Base-by-base conservation (phyloP, 1,140 invertebrate species). In the Centruroides sculpturatus region DNA sequence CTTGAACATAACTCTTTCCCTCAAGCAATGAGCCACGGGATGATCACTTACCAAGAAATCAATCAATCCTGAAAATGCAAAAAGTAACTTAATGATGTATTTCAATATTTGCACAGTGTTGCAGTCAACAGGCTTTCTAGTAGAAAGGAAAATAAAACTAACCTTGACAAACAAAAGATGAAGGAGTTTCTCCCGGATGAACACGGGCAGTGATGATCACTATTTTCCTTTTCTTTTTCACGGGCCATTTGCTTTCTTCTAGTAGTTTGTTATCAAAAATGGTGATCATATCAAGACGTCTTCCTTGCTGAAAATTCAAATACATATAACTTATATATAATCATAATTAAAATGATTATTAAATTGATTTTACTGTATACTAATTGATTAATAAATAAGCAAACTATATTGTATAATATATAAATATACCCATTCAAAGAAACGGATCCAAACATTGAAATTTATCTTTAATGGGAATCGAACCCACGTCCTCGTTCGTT, bases 151-250 rank as follows among this genome's bases (percentile, higher is more conserved):
- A 48, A 56, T 41, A 23, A 47, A 11, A 10, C 6, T 50, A 34
- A 76, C 75, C 76, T 71, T 77, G 74, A 68, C 75, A 77, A 36
- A 75, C 82, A 78, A 92, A 95, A 71, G 86, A 92, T 4, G 89
- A 86, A 53, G 92, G 92, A 13, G 89, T 92, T 77, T 97, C 92
- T 13, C 92, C 92, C 13, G 92, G 81, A 79, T 96, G 92, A 54
- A 96, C 91, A 67, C 92, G 79, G 4, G 89, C 88, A 57, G 87
- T 90, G 65, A 97, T 75, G 71, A 96, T 88, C 59, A 92, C 81
- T 0, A 88, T 76, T 67, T 85, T 81, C 63, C 80, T 70, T 69
- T 81, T 83, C 68, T 76, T 74, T 41, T 79, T 77, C 5, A 71
- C 66, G 11, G 41, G 8, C 41, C 41, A 41, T 41, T 41, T 41